Evolutionary conservation across 2,888 invertebrate genomes (phyloP).

Genomic region (Serripes groenlandicus): DNA sequence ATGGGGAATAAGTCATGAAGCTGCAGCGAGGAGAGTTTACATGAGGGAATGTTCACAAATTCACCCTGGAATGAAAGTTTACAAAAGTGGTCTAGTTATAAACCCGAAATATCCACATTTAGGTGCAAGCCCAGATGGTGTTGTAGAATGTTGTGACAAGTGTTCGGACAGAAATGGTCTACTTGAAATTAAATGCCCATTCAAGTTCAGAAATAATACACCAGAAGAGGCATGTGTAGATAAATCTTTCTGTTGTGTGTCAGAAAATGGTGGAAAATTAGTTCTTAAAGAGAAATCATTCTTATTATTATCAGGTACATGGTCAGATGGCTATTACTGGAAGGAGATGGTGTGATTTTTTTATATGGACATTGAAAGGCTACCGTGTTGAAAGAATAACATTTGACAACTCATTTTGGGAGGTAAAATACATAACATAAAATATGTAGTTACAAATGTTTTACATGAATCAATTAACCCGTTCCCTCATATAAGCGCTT

Average conservation of each 20-base stretch:
- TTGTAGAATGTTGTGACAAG: slow-evolving; percentile 4
- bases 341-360: slow-evolving; percentile 49
- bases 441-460: too few species aligned
- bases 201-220: not conserved
- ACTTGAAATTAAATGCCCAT: slow-evolving; percentile 37
- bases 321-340: slow-evolving; percentile 39
- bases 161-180: not conserved
- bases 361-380: slow-evolving; percentile 43
- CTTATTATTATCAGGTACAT: slow-evolving; percentile 43
- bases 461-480: too few species aligned
- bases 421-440: too few species aligned
- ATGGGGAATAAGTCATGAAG: not conserved
- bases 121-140: slow-evolving; percentile 6
- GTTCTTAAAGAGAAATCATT: slow-evolving; percentile 34
- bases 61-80: not conserved
- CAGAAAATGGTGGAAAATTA: slow-evolving; percentile 4
- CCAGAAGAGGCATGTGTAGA: not conserved
- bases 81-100: not conserved
- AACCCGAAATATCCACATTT: slow-evolving; percentile 5
- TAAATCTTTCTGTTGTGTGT: slow-evolving; percentile 29
- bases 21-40: slow-evolving; percentile 1
- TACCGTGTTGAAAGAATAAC: slow-evolving; percentile 34
- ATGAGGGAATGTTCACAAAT: not conserved
- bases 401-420: slow-evolving; percentile 43
- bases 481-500: too few species aligned